These are phyloP conservation scores for Tiaroga cobitis DNA, from an alignment of 2,797 vertebrate species.

Conservation along the genomic window DNA sequence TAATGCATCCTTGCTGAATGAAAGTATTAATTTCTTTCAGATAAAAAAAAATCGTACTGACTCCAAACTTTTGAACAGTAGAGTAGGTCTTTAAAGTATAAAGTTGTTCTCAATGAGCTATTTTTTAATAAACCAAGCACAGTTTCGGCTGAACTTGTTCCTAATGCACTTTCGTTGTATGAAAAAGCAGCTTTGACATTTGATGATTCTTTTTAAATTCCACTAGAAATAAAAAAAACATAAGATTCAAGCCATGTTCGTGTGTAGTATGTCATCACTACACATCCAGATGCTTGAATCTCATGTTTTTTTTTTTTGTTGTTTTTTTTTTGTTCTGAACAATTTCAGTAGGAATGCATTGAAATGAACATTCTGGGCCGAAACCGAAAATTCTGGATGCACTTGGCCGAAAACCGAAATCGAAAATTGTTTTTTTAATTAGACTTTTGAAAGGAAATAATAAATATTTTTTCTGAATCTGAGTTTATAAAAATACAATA, in stretches of 20 bases:
- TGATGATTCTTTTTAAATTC: not conserved
- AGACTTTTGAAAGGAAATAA: too few species aligned
- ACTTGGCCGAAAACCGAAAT: too few species aligned
- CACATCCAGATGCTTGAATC: too few species aligned
- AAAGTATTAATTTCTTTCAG: not conserved
- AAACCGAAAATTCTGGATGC: too few species aligned
- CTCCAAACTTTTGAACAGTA: not conserved
- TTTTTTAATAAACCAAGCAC: conserved; percentile 5
- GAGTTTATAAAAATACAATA: too few species aligned
- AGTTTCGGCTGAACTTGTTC: not conserved
- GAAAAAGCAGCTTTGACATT: not conserved
- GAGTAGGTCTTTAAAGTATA: not conserved
- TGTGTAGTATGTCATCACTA: not conserved
- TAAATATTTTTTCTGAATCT: too few species aligned
- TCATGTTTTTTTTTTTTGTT: too few species aligned
- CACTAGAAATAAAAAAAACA: not conserved
- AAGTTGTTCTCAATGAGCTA: not conserved
- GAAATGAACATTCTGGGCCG: too few species aligned
- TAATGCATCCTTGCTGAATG: not conserved
- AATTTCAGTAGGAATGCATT: too few species aligned
- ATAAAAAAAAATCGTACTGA: not conserved
- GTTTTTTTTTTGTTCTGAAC: too few species aligned
- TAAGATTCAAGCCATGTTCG: not conserved
- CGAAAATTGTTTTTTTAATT: too few species aligned
- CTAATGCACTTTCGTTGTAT: not conserved